phyloP scores from a whole-genome alignment of 2,888 invertebrate species.

The Phaedon cochleariae region DNA sequence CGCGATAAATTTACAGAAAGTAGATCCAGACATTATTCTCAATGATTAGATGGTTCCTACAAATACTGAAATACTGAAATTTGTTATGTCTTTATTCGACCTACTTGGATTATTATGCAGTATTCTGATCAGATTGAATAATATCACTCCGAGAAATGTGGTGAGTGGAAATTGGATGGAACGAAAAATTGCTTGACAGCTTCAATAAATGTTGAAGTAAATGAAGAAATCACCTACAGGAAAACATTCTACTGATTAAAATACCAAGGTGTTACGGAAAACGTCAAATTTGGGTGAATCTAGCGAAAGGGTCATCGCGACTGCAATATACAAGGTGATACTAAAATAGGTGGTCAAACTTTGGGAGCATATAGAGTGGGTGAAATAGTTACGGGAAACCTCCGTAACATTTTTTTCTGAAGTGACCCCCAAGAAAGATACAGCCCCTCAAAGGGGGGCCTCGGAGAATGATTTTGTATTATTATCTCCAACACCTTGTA shows the following conservation, averaged over 20 bases:
- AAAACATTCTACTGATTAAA: neutral
- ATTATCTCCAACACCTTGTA: too few species aligned
- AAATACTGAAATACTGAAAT: neutral
- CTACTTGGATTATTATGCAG: too few species aligned
- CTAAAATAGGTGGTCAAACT: neutral
- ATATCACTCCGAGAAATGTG: too few species aligned
- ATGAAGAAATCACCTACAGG: slow-evolving; percentile 36
- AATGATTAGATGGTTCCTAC: neutral
- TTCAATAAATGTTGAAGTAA: slow-evolving; percentile 30
- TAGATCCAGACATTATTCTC: neutral
- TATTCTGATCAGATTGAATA: too few species aligned
- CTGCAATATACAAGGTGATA: neutral
- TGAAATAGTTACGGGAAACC: neutral
- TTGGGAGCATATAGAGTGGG: slow-evolving; percentile 18
- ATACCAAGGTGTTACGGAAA: slow-evolving; percentile 33
- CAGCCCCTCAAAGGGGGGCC: too few species aligned
- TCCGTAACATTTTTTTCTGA: too few species aligned
- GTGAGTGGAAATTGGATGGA: slow-evolving; percentile 39
- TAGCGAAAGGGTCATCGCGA: slow-evolving; percentile 27
- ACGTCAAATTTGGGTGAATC: slow-evolving; percentile 35
- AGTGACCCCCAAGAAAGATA: too few species aligned
- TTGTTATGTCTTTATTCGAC: slow-evolving; percentile 50
- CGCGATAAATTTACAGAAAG: slow-evolving; percentile 10
- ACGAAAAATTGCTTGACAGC: slow-evolving; percentile 28
- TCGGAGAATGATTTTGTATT: too few species aligned